Conservation (phyloP, 1,140 invertebrate genomes). For the Propsilocerus akamusi region DNA sequence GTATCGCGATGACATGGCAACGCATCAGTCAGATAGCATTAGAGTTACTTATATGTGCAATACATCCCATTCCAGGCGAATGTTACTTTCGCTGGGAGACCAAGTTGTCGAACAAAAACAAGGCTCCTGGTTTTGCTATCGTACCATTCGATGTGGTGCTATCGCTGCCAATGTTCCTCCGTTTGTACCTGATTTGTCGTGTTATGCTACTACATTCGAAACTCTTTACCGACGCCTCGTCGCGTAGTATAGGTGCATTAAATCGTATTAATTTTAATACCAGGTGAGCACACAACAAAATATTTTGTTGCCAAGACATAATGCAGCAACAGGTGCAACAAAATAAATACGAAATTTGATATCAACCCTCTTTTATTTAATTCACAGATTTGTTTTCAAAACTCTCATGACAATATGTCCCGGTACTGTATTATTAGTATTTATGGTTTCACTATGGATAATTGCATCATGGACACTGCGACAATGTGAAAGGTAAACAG, state of each 20-base stretch:
- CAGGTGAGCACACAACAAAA: conserved; percentile 36
- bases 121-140: conserved; percentile 57
- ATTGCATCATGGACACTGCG: conserved; percentile 97
- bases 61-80: conserved; percentile 93
- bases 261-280: conserved; percentile 99
- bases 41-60: conserved; percentile 86
- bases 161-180: conserved; percentile 97
- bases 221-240: conserved; percentile 96
- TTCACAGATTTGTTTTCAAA: conserved; percentile 85
- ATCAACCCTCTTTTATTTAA: conserved; percentile 2
- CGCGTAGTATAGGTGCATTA: conserved; percentile 83
- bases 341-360: background rate
- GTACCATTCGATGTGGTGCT: conserved; percentile 91
- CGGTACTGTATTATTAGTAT: conserved; percentile 91
- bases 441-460: conserved; percentile 98
- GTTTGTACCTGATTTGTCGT: conserved; percentile 96
- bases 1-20: conserved; percentile 98
- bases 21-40: conserved; percentile 81
- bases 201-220: conserved; percentile 99
- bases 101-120: conserved; percentile 80
- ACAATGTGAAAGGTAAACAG: conserved; percentile 92
- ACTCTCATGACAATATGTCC: conserved; percentile 99
- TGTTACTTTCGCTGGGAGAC: conserved; percentile 93
- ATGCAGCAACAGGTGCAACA: background rate
- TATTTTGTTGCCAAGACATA: background rate